Percentiles rank a stretch among this genome's conserved stretches.
Conservation (phyloP, 2,888 invertebrate species). For the Acanthosepion pharaonis region DNA sequence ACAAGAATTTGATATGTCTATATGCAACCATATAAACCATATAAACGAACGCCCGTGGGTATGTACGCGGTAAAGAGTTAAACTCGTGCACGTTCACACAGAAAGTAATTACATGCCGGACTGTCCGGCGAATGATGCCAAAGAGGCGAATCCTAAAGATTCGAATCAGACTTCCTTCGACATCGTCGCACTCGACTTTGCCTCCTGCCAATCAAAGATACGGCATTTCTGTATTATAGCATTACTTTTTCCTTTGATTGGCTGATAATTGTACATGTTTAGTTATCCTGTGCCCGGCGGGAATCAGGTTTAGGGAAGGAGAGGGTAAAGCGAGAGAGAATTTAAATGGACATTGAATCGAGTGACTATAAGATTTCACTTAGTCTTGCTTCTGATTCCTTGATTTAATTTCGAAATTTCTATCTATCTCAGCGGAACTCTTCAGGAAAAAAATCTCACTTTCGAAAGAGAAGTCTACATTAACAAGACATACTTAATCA, state of each 20-base stretch:
- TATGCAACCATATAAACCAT: too few relatives aligned
- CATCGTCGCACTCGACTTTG: not conserved
- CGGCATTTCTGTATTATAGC: not conserved
- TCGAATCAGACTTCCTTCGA: not conserved
- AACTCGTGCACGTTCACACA: not conserved
- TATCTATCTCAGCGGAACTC: not conserved
- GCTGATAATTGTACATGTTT: not conserved
- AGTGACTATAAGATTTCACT: not conserved
- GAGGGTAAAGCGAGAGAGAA: not conserved
- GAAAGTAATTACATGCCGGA: not conserved
- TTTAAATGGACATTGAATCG: not conserved
- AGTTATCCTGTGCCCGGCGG: not conserved
- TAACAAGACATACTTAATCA: too few relatives aligned
- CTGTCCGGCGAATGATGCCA: not conserved
- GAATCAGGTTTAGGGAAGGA: not conserved
- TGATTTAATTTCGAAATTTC: not conserved
- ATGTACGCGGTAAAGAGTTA: not conserved
- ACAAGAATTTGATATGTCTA: too few relatives aligned
- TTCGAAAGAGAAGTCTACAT: too few relatives aligned
- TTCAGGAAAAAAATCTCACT: too few relatives aligned
- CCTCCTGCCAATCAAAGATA: conserved; percentile 33
- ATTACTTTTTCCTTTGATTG: not conserved
- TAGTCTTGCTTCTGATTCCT: too few relatives aligned
- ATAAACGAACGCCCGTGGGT: too few relatives aligned
- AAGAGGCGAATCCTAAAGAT: not conserved